Evolutionary conservation across 2,888 invertebrate genomes (phyloP).

Genomic region (Polydesmus complanatus): DNA sequence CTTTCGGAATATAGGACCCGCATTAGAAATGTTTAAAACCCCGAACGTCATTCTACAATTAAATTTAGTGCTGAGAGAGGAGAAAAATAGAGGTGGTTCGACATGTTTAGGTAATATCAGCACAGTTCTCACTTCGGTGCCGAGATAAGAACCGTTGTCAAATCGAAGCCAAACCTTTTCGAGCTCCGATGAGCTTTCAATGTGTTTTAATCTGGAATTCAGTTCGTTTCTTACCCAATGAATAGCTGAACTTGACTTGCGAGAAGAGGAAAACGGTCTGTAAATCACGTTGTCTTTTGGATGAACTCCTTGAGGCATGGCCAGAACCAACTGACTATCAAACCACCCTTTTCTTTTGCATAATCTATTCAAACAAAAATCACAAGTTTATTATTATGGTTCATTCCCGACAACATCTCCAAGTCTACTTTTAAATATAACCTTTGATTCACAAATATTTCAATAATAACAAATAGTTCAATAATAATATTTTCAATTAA

Average conservation of each 20-base stretch:
- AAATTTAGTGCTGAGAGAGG: constrained; percentile 40
- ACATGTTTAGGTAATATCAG: constrained; percentile 34
- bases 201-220: constrained; percentile 31
- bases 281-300: constrained; percentile 37
- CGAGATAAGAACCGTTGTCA: constrained; percentile 17
- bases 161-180: constrained; percentile 29
- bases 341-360: constrained; percentile 37
- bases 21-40: constrained; percentile 23
- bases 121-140: constrained; percentile 24
- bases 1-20: constrained; percentile 19
- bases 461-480: too few species aligned
- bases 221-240: constrained; percentile 37
- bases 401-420: too few species aligned
- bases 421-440: too few species aligned
- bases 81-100: constrained; percentile 37
- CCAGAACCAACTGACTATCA: constrained; percentile 35
- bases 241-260: constrained; percentile 29
- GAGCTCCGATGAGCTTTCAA: constrained; percentile 29
- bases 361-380: constrained; percentile 28
- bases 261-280: constrained; percentile 20
- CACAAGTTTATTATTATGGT: too few species aligned
- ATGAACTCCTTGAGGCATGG: constrained; percentile 35
- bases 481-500: too few species aligned
- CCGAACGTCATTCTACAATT: constrained; percentile 39
- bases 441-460: too few species aligned